Evolutionary conservation across 2,888 invertebrate genomes (phyloP).

Genomic region (Drosophila eohydei): DNA sequence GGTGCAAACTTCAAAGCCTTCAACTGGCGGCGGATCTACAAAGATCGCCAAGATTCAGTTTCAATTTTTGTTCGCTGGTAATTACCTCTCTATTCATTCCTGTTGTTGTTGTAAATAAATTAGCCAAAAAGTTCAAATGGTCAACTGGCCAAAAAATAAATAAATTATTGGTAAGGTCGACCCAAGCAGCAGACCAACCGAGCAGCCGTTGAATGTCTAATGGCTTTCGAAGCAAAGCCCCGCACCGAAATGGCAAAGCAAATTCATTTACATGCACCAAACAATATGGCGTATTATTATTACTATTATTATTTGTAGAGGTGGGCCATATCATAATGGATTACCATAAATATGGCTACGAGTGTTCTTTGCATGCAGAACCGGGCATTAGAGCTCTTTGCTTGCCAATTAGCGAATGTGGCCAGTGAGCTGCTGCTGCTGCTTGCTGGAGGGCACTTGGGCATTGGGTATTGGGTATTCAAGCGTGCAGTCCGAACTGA

Average conservation of each 20-base stretch:
- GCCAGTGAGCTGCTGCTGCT: conserved; percentile 18
- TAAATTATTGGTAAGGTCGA: conserved; percentile 42
- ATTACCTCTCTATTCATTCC: conserved; percentile 21
- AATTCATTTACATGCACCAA: conserved; percentile 52
- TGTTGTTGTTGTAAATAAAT: conserved; percentile 32
- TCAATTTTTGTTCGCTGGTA: conserved; percentile 39
- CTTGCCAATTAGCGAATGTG: conserved; percentile 53
- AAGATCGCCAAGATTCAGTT: conserved; percentile 33
- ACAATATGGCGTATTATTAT: conserved; percentile 28
- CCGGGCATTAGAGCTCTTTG: conserved; percentile 34
- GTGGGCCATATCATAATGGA: conserved; percentile 46
- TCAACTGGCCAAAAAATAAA: conserved; percentile 39
- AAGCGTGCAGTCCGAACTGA: conserved; percentile 56
- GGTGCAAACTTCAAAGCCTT: conserved; percentile 52
- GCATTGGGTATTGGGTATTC: conserved; percentile 42
- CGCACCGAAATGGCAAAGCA: conserved; percentile 21
- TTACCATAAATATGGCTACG: conserved; percentile 47
- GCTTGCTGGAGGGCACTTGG: conserved; percentile 56
- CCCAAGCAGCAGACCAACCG: background rate
- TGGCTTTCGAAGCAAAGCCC: conserved; percentile 20
- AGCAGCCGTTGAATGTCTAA: conserved; percentile 25
- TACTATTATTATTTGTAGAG: conserved; percentile 9
- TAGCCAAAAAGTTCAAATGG: conserved; percentile 56
- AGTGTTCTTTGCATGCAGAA: conserved; percentile 50
- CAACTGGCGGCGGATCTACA: conserved; percentile 37